Evolutionary conservation across 2,888 invertebrate species (phyloP), one percentile per base, ranked within the genome.

Genomic region (Microctonus hyperodae): DNA sequence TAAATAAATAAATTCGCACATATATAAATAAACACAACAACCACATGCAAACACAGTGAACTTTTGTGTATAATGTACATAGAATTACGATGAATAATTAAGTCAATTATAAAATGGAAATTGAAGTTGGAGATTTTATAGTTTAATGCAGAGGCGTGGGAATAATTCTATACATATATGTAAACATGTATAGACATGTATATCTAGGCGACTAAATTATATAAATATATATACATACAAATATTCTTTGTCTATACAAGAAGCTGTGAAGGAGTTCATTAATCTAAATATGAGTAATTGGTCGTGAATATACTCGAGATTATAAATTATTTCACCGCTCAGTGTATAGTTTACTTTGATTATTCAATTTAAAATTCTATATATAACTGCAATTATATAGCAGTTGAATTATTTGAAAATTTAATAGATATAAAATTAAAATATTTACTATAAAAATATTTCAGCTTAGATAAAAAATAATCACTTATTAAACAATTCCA

Each of bases 251-350:
- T 40, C 33, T 33, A n/a, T n/a, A n/a, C n/a, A n/a, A 57, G 57
- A 23, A 35, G 11, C 20, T 20, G n/a, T 10, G 9, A 48, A 60
- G 48, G 25, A 28, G 65, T 70, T 73, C 71, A 73, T 73, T 73
- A 73, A 69, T 70, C 60, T 59, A 70, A 73, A 73, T 69, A 68
- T 73, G 71, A 65, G 48, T 70, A 71, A 71, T 71, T 68, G 72
- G 69, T 63, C 53, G 64, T 51, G 63, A 44, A 44, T 23, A 58
- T 13, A 40, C 7, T 40, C 10, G 11, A 40, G 23, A 37, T 9
- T 40, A 13, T 40, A 37, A 37, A 16, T 58, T 23, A 35, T 20
- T 57, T n/a, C 20, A n/a, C 35, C 11, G 57, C 11, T 23, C 7
- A 33, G 6, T 22, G 56, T 16, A 37, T 23, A 31, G 4, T 37